Conservation (phyloP, 2,797 vertebrate species). For the Pseudochirops corinnae region DNA sequence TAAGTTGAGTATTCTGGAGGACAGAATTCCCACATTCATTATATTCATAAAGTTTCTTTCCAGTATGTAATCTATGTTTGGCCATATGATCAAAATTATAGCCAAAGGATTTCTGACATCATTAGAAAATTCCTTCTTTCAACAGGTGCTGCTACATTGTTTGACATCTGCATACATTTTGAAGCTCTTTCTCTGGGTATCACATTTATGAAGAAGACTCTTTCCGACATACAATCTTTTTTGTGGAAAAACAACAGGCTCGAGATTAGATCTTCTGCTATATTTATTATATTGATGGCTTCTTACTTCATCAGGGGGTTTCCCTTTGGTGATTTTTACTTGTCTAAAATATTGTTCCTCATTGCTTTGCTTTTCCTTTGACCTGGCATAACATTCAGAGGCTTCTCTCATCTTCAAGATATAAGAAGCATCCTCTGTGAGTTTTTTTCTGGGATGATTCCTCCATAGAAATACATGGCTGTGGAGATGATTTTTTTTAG, state of each 20-base stretch:
- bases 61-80: conserved; percentile 63
- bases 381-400: conserved; percentile 18
- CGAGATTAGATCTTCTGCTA: background rate
- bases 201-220: conserved; percentile 61
- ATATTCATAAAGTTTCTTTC: conserved; percentile 61
- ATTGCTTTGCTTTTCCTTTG: background rate
- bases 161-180: conserved; percentile 70
- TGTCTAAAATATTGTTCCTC: background rate
- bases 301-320: background rate
- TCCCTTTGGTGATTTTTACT: background rate
- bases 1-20: conserved; percentile 61
- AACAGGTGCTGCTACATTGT: background rate
- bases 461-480: too few relatives aligned
- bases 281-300: background rate
- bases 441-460: too few relatives aligned
- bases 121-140: conserved; percentile 50
- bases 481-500: background rate
- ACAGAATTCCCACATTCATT: conserved; percentile 64
- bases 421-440: background rate
- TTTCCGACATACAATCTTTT: background rate
- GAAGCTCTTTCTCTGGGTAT: conserved; percentile 63
- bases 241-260: background rate
- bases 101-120: conserved; percentile 62
- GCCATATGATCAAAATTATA: conserved; percentile 55
- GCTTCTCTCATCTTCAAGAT: background rate